Evolutionary conservation across 53 echinoderm and acorn worm species (phyloP).

Genomic region (Echinometra lucunter): DNA sequence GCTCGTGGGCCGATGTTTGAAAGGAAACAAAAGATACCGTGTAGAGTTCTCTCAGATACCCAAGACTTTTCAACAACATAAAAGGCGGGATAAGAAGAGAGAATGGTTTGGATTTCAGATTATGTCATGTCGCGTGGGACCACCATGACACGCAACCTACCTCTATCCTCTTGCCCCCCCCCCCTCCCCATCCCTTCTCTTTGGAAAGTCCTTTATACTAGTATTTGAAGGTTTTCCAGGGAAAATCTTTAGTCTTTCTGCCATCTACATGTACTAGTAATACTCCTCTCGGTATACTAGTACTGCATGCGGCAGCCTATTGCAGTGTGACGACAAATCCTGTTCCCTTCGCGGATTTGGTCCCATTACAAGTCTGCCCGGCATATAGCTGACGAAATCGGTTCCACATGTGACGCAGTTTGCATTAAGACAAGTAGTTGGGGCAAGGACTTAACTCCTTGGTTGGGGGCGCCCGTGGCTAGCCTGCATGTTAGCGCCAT

Average conservation of each 20-base stretch:
- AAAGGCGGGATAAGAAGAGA: background rate
- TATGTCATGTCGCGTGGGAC: conserved; percentile 25
- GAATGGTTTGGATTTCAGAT: background rate
- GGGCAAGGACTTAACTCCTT: too few species aligned
- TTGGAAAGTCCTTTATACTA: background rate
- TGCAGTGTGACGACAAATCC: too few species aligned
- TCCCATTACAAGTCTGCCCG: too few species aligned
- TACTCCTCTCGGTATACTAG: background rate
- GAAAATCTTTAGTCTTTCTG: background rate
- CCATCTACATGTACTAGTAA: too few species aligned
- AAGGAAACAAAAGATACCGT: conserved; percentile 54
- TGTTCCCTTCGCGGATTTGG: too few species aligned
- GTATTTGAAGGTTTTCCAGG: too few species aligned
- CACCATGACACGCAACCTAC: background rate
- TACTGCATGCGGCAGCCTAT: too few species aligned
- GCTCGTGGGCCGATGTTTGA: conserved; percentile 48
- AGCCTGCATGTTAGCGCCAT: background rate
- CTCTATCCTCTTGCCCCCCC: background rate
- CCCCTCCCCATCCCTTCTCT: background rate
- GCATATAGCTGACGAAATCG: too few species aligned
- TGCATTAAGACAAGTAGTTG: too few species aligned
- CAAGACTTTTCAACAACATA: too few species aligned
- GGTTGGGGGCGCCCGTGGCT: too few species aligned
- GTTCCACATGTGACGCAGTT: too few species aligned
- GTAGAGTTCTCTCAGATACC: background rate